These are phyloP conservation scores for Plotosus lineatus DNA, from an alignment of 2,113 vertebrate species.

Conservation along the genomic window DNA sequence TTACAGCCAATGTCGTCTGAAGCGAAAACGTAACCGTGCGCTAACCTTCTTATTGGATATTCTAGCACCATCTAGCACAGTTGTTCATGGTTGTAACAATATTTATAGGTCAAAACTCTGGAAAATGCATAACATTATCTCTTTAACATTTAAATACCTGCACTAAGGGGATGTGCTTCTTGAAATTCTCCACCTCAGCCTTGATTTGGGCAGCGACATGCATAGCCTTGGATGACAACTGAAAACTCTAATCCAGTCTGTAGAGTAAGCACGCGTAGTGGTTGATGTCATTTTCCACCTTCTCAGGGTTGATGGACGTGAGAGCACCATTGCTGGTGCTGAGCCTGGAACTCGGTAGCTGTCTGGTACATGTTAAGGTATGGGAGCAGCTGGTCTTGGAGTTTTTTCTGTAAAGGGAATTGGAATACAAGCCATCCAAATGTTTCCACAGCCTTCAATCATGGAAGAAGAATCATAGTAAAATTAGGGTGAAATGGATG, in stretches of 20 bases:
- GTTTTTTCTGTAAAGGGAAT: conserved; percentile 80
- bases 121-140: too few species aligned
- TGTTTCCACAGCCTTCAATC: conserved; percentile 84
- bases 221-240: conserved; percentile 73
- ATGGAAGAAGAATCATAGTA: conserved; percentile 51
- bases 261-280: conserved; percentile 79
- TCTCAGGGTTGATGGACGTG: conserved; percentile 78
- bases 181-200: conserved; percentile 79
- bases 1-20: too few species aligned
- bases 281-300: conserved; percentile 77
- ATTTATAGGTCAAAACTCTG: too few species aligned
- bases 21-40: too few species aligned
- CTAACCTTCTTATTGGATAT: too few species aligned
- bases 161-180: conserved; percentile 77
- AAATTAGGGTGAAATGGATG: not conserved
- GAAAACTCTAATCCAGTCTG: conserved; percentile 80
- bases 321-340: conserved; percentile 75
- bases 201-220: conserved; percentile 72
- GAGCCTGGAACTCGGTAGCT: conserved; percentile 73
- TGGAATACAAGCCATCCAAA: conserved; percentile 80
- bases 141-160: conserved; percentile 70
- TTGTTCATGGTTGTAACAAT: too few species aligned
- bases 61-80: too few species aligned
- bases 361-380: conserved; percentile 82
- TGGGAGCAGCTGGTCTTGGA: conserved; percentile 76